Base-by-base conservation (phyloP, 2,888 invertebrate species). In the Labia minor region DNA sequence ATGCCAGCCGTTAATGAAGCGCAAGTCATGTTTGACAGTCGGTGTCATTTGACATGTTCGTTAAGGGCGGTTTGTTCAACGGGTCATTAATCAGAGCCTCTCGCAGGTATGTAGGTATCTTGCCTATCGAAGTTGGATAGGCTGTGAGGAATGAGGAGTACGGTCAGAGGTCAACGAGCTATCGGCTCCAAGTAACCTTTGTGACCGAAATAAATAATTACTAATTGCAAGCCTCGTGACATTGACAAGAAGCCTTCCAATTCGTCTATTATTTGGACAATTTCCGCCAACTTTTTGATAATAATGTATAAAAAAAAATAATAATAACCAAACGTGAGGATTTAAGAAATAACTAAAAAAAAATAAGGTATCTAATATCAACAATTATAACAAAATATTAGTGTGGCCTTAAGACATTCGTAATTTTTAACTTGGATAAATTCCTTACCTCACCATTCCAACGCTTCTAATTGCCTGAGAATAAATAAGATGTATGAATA, bases 1-100 rank as follows among this genome's bases (percentile, higher is more conserved):
- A 49, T 49, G 16, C 6, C 49, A 16, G 49, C 49, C 49, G 49
- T 49, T 49, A 49, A 49, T 49, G 49, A 49, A 49, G 49, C 49
- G 4, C 49, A 49, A 49, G 49, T 49, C 49, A 49, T 49, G 49
- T 49, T 49, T 49, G 49, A 49, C 49, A 49, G 49, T 16, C 49
- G 49, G 49, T 49, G 49, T 49, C 49, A 49, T 49, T 49, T 49
- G 49, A 49, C 49, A 49, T 49, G 49, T 49, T 49, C 49, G 49
- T 49, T 49, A 49, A 49, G 49, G 49, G 49, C 49, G 49, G 49
- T 49, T 49, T 49, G 49, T 49, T 49, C 49, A 49, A 14, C 49
- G 14, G 49, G 49, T 49, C 49, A 49, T 49, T 49, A 49, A 49
- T 49, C 49, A 49, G 49, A 49, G 49, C 49, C 49, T 49, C 49